Evolutionary conservation across 2,888 invertebrate genomes (phyloP), one percentile per base, ranked within the genome.

Genomic region (Galeopsomyia nigrocyanea): DNA sequence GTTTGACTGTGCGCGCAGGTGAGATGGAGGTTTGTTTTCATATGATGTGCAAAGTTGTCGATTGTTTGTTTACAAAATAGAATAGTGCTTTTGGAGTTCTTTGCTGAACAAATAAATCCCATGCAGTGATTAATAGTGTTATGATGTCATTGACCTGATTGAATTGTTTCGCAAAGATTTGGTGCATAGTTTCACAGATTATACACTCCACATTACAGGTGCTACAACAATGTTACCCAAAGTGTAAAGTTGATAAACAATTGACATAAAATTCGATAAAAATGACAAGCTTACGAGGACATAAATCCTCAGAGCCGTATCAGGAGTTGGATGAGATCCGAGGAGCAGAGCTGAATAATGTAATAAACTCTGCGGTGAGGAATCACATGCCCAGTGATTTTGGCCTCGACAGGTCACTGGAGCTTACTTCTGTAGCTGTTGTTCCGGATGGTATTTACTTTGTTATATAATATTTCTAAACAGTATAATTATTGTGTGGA

Each of bases 391-490:
- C 73, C 19, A 77, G 77, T 22, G 80, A 79, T 56, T 77, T 79
- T 68, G 77, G 68, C 22, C 57, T 80, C 17, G 83, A 83, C 71
- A 76, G 81, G 47, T 82, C 83, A 5, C 91, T 94, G 79, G 94
- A 94, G 88, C 92, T 94, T 90, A 92, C 93, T 73, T 93, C 93
- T 3, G 92, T 93, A 39, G 91, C 93, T 7, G 94, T 94, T 39
- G 92, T 94, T 31, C 94, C 94, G 76, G 94, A 94, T 87, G 94
- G 94, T 94, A 88, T 82, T 78, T 76, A 22, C 10, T 55, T 62
- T 22, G 16, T 26, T 16, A 14, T 49, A 47, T 26, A 53, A 17
- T 46, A 26, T 65, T 60, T 65, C 22, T 63, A 21, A 58, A 53
- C 57, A 62, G 61, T 50, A 51, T 55, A 63, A n/a, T 39, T 49